Base-by-base conservation (phyloP, 2,797 vertebrate genomes). In the Lemur catta region DNA sequence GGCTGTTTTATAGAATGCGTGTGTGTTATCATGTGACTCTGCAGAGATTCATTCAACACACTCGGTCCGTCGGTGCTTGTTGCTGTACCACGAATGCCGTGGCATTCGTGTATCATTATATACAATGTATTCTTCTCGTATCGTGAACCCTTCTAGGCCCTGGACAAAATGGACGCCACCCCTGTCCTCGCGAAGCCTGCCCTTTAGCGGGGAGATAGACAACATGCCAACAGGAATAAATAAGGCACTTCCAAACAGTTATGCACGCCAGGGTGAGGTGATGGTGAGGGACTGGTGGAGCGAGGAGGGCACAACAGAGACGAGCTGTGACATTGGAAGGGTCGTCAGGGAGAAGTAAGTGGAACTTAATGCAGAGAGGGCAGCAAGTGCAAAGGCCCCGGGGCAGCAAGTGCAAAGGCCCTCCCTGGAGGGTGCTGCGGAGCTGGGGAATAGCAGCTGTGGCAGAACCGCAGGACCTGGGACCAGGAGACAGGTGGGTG, bases 201-300 rank as follows among this genome's bases (percentile, higher is more conserved):
- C 0, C 11, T 41, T 59, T 20, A 15, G 8, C 13, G n/a, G 35
- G 30, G 38, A 79, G 82, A n/a, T 1, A n/a, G 24, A 52, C 2
- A 18, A 43, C 3, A 17, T 30, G 41, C 43, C 55, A 18, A 0
- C 0, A 61, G 18, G 30, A 65, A 35, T 18, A 65, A 85, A 28
- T 2, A 12, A 85, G 28, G 67, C 0, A 17, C 30, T 33, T 78
- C 28, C 10, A 5, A 46, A 33, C 26, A 52, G 33, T 72, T 12
- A 35, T 17, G 9, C 4, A 28, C 0, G 0, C 0, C 65, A 61
- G 26, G n/a, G 26, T 4, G 24, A 48, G 9, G 72, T 11, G 26
- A 43, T n/a, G 7, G 24, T 28, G 7, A 33, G 26, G 28, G 14
- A 33, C 2, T 1, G 8, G 26, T 0, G 4, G 35, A 20, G 26